These are phyloP conservation scores for Pterocles gutturalis DNA, from an alignment of 2,113 vertebrate genomes.

Conservation along the genomic window DNA sequence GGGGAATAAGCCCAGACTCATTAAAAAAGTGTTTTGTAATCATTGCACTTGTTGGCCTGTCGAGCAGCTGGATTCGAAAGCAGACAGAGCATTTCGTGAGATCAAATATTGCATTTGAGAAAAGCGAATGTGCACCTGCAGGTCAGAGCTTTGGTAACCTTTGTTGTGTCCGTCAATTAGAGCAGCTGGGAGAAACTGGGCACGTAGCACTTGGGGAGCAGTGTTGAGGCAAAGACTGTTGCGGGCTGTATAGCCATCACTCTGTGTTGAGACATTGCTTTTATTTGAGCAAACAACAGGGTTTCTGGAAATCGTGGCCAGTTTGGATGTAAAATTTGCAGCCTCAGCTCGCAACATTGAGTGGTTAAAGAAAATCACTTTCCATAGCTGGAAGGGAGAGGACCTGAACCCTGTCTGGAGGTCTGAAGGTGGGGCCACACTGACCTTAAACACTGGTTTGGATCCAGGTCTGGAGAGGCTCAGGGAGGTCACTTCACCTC, in stretches of 20 bases:
- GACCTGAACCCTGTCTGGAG: not conserved
- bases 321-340: not conserved
- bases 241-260: not conserved
- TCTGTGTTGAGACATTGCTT: not conserved
- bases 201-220: not conserved
- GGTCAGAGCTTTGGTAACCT: not conserved
- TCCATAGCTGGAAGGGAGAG: not conserved
- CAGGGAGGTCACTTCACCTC: not conserved
- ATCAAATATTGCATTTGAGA: not conserved
- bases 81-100: not conserved
- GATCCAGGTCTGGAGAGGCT: not conserved
- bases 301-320: not conserved
- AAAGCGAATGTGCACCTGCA: not conserved
- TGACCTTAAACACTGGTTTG: not conserved
- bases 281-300: not conserved
- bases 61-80: not conserved
- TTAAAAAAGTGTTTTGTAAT: accelerated
- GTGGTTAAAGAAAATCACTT: not conserved
- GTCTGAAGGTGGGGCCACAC: not conserved
- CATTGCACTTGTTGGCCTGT: not conserved
- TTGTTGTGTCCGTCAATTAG: not conserved
- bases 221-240: not conserved
- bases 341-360: not conserved
- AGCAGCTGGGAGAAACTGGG: not conserved
- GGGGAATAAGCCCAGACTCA: not conserved